These are phyloP conservation scores for Malurus splendens DNA, from an alignment of 2,797 vertebrate genomes.

Conservation along the genomic window DNA sequence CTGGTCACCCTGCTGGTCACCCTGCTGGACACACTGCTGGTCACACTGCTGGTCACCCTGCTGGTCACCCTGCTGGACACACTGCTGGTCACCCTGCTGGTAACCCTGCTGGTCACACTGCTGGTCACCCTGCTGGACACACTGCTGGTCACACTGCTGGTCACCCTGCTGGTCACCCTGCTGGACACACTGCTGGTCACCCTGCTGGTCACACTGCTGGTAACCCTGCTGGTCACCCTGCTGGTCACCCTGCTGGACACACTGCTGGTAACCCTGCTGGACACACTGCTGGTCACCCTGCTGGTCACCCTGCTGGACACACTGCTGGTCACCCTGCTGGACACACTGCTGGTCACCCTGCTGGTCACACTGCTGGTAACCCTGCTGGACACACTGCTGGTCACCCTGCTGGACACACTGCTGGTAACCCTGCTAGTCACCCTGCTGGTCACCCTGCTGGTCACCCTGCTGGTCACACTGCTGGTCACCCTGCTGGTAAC, in stretches of 20 bases:
- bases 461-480: neutral
- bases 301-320: neutral
- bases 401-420: neutral
- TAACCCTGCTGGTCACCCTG: rapidly evolving
- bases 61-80: neutral
- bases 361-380: neutral
- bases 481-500: neutral
- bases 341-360: neutral
- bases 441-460: neutral
- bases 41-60: neutral
- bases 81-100: too few species aligned
- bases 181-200: neutral
- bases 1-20: neutral
- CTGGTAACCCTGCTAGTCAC: neutral
- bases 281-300: neutral
- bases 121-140: neutral
- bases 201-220: neutral
- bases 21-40: neutral
- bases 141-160: too few species aligned
- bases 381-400: neutral
- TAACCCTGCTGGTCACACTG: neutral
- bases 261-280: neutral
- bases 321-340: neutral
- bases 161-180: too few species aligned
- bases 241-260: neutral